Evolutionary conservation across 2,797 vertebrate species (phyloP).

Genomic region (Enteromius paludinosus): DNA sequence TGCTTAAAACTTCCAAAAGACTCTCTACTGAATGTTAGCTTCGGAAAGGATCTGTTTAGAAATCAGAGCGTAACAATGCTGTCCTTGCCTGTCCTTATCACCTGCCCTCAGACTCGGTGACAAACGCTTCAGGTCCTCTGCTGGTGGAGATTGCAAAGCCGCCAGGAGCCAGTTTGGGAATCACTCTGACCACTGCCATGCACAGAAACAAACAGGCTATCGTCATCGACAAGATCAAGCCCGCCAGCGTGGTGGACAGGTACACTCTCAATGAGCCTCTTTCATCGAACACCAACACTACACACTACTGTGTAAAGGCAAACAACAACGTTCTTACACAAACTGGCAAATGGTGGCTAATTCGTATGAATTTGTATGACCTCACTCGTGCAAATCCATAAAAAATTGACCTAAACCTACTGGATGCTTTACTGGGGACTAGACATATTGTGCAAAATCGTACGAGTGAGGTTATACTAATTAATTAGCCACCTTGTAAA

Average conservation of each 20-base stretch:
- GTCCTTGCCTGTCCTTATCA: background rate
- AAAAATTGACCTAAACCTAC: no score
- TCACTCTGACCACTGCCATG: constrained; percentile 83
- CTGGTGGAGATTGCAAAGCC: constrained; percentile 93
- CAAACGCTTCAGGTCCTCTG: constrained; percentile 90
- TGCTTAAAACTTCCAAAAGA: no score
- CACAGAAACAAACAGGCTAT: constrained; percentile 93
- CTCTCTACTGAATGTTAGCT: background rate
- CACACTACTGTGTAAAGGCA: no score
- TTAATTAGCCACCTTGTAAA: no score
- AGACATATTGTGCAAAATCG: no score
- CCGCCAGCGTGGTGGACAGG: constrained; percentile 96
- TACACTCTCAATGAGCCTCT: constrained; percentile 62
- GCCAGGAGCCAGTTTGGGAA: constrained; percentile 88
- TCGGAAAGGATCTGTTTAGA: background rate
- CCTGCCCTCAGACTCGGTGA: constrained; percentile 81
- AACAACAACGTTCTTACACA: background rate
- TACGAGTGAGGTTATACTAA: no score
- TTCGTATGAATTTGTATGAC: no score
- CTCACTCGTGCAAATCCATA: no score
- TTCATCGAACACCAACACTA: background rate
- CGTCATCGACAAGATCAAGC: constrained; percentile 92
- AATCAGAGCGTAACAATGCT: background rate
- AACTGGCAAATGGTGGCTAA: no score
- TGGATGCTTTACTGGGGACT: no score